Evolutionary conservation across 2,797 vertebrate genomes (phyloP).

Genomic region (Hyperoplus lanceolatus): DNA sequence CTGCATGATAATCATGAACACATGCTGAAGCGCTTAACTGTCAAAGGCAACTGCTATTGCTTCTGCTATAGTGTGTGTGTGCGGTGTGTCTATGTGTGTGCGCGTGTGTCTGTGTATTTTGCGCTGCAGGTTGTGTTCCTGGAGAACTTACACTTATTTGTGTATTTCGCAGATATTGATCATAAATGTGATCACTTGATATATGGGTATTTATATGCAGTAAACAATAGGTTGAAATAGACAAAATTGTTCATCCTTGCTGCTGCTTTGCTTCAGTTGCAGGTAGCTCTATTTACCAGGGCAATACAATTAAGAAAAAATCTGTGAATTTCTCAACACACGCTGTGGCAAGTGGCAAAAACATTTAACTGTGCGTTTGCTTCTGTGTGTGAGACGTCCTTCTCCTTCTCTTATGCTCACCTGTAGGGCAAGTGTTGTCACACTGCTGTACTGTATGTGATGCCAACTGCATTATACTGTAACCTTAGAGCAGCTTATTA

Average conservation of each 20-base stretch:
- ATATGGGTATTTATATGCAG: background rate
- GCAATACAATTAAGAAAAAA: background rate
- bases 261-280: conserved; percentile 1
- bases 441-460: conserved; percentile 29
- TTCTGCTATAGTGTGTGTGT: no score
- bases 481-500: conserved; percentile 40
- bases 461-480: conserved; percentile 34
- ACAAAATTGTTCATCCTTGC: background rate
- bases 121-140: background rate
- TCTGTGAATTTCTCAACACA: background rate
- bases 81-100: background rate
- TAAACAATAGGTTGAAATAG: background rate
- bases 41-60: conserved; percentile 7
- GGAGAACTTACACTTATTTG: background rate
- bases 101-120: conserved; percentile 4
- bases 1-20: conserved; percentile 59
- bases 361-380: background rate
- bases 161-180: conserved; percentile 2
- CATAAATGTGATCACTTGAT: background rate
- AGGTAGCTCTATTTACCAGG: background rate
- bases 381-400: background rate
- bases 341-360: background rate
- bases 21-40: conserved; percentile 12
- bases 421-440: conserved; percentile 16
- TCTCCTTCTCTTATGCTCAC: conserved; percentile 5